These are phyloP conservation scores for Hydropsyche tenuis DNA, from an alignment of 1,140 invertebrate genomes.

Conservation along the genomic window DNA sequence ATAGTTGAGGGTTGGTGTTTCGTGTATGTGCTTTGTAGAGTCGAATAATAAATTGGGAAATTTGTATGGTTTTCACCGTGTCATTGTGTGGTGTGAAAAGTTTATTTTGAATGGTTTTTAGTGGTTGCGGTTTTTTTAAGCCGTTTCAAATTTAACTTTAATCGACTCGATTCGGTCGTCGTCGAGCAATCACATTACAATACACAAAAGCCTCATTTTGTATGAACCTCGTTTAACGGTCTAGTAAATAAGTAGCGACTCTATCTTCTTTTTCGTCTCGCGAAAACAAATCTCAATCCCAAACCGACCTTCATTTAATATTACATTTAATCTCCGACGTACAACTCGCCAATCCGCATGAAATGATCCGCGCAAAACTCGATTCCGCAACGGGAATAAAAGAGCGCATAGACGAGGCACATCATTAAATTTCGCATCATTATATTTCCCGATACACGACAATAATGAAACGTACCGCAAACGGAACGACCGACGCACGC, in stretches of 20 bases:
- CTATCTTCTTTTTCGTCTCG: no score
- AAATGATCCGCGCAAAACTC: no score
- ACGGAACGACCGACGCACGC: no score
- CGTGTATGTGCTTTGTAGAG: background rate
- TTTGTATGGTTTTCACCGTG: background rate
- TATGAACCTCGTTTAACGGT: constrained; percentile 3
- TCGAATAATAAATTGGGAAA: background rate
- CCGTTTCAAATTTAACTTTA: background rate
- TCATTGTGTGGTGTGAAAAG: background rate
- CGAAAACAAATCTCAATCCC: no score
- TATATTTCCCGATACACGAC: no score
- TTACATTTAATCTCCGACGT: no score
- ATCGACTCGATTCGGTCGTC: background rate
- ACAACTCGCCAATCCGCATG: no score
- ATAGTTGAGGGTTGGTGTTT: background rate
- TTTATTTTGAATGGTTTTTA: background rate
- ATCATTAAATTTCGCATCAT: no score
- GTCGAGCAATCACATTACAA: background rate
- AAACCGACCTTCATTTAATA: no score
- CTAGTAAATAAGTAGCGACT: background rate
- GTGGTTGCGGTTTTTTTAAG: background rate
- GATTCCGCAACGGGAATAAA: no score
- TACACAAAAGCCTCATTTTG: constrained; percentile 14
- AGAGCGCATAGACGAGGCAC: no score
- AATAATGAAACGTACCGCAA: no score